Conservation (phyloP, 2,888 invertebrate genomes). For the Cosmia pyralina region DNA sequence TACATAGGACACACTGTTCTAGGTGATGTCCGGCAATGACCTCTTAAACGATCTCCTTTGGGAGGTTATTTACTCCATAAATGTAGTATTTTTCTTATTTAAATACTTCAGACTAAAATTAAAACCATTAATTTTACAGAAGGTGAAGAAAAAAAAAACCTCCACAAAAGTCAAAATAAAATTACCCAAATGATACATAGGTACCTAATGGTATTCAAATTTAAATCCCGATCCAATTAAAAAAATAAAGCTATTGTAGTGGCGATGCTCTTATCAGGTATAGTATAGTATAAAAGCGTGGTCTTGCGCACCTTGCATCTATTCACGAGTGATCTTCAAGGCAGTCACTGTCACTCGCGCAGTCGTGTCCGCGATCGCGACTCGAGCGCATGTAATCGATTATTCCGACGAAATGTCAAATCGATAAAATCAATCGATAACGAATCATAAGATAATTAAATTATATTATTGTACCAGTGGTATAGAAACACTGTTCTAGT, state of each 20-base stretch:
- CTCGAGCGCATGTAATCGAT: conserved; percentile 54
- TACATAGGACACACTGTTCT: background rate
- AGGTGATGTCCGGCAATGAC: no score
- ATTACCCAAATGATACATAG: background rate
- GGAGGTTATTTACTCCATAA: background rate
- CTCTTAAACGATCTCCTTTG: no score
- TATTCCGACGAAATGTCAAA: conserved; percentile 41
- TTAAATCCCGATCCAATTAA: conserved; percentile 8
- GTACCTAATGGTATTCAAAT: conserved; percentile 13
- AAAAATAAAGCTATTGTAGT: conserved; percentile 29
- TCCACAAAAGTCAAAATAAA: background rate
- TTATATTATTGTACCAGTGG: conserved; percentile 31
- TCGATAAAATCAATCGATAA: conserved; percentile 54
- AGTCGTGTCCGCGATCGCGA: conserved; percentile 51
- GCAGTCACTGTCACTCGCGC: conserved; percentile 56
- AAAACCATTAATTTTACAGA: background rate
- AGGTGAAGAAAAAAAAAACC: background rate
- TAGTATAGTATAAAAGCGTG: conserved; percentile 59
- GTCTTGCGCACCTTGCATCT: conserved; percentile 50
- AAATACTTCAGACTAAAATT: background rate
- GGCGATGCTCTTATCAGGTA: conserved; percentile 54
- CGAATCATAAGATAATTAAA: conserved; percentile 19
- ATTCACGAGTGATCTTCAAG: conserved; percentile 60
- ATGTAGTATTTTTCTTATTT: background rate
- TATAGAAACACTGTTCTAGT: conserved; percentile 19